Evolutionary conservation across 2,797 vertebrate species (phyloP).

Genomic region (Intellagama lesueurii): DNA sequence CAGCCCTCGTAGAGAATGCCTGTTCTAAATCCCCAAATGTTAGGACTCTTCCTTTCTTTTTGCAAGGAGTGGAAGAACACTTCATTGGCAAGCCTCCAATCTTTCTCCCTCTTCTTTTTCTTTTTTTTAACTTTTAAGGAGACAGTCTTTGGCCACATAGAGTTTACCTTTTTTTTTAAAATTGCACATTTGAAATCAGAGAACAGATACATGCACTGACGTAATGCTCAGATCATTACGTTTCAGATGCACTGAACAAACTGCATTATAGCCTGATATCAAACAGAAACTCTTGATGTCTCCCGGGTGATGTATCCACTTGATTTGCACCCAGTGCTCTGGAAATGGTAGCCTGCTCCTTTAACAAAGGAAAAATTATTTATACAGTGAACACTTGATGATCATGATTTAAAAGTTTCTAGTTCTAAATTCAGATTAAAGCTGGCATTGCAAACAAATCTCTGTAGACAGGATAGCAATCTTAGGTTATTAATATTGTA

Average conservation of each 20-base stretch:
- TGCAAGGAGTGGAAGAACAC: not conserved
- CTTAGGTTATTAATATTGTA: too few species aligned
- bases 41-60: constrained; percentile 14
- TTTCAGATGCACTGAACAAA: not conserved
- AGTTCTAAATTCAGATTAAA: too few species aligned
- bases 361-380: not conserved
- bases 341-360: not conserved
- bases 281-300: not conserved
- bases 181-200: not conserved
- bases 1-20: too few species aligned
- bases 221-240: not conserved
- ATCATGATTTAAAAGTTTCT: too few species aligned
- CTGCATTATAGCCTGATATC: not conserved
- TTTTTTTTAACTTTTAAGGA: not conserved
- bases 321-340: not conserved
- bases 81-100: constrained; percentile 34
- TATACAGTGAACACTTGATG: too few species aligned
- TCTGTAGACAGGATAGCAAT: too few species aligned
- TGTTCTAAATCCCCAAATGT: not conserved
- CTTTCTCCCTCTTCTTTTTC: not conserved
- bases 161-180: constrained; percentile 10
- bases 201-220: not conserved
- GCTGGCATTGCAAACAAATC: too few species aligned
- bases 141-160: constrained; percentile 6
- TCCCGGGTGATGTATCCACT: not conserved